Conservation (phyloP, 2,888 invertebrate species). For the Bugula neritina region DNA sequence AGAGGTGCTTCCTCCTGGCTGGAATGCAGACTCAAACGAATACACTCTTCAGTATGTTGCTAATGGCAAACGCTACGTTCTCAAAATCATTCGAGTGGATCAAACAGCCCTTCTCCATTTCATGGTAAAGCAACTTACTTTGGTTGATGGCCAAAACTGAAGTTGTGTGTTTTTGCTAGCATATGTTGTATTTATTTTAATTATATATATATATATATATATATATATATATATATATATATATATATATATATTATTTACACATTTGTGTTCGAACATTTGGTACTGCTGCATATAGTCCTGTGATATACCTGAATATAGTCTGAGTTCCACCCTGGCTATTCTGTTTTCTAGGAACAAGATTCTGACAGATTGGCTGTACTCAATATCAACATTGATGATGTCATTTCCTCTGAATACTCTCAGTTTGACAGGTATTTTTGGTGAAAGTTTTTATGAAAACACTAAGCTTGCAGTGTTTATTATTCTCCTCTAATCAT, state of each 20-base stretch:
- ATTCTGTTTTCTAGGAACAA: conserved; percentile 33
- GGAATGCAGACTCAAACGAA: conserved; percentile 64
- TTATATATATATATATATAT: background rate
- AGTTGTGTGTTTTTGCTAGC: background rate
- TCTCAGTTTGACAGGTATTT: conserved; percentile 35
- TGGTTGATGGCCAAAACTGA: no score
- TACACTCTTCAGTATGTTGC: conserved; percentile 65
- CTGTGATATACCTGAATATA: no score
- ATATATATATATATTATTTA: background rate
- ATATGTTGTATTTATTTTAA: background rate
- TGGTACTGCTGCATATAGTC: no score
- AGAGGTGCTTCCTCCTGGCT: conserved; percentile 69
- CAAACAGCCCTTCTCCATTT: conserved; percentile 36
- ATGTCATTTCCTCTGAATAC: conserved; percentile 35
- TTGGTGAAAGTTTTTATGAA: conserved; percentile 19
- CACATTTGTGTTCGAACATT: background rate
- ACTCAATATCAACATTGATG: conserved; percentile 34
- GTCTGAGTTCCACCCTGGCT: conserved; percentile 1
- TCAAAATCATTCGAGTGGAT: conserved; percentile 39
- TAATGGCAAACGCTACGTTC: conserved; percentile 30
- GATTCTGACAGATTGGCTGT: conserved; percentile 34
- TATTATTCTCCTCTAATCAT: no score
- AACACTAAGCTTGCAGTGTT: no score
- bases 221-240: background rate
- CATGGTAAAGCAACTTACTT: no score